Conservation (phyloP, 1,140 invertebrate species). For the Drosophila eugracilis region DNA sequence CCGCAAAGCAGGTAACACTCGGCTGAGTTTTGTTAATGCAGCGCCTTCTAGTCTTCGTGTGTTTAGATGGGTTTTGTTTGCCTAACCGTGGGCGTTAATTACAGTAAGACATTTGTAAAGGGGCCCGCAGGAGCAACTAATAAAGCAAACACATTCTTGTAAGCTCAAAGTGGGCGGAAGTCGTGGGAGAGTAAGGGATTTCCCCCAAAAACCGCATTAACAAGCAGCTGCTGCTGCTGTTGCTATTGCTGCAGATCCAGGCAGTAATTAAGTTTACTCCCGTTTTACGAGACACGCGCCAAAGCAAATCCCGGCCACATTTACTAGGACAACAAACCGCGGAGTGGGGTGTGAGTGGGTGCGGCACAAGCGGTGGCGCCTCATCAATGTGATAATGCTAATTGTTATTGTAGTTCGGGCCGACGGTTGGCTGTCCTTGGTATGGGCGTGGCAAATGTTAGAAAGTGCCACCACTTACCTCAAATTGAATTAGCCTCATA, state of each 20-base stretch:
- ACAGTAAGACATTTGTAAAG: conserved; percentile 60
- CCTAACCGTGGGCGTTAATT: conserved; percentile 51
- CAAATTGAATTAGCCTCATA: conserved; percentile 68
- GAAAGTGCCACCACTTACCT: conserved; percentile 64
- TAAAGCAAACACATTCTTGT: conserved; percentile 45
- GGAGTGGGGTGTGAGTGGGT: background rate
- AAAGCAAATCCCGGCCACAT: conserved; percentile 52
- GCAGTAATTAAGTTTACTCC: conserved; percentile 68
- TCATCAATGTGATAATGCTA: conserved; percentile 69
- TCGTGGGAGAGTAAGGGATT: background rate
- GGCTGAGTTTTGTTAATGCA: conserved; percentile 9
- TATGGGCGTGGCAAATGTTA: background rate
- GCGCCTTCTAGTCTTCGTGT: conserved; percentile 6
- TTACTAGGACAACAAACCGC: conserved; percentile 47
- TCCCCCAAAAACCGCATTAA: conserved; percentile 57
- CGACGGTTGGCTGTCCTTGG: too few relatives aligned
- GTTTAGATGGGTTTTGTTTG: conserved; percentile 12
- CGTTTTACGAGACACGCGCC: conserved; percentile 51
- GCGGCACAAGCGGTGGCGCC: conserved; percentile 9
- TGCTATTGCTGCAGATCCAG: conserved; percentile 42
- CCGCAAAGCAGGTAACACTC: conserved; percentile 28
- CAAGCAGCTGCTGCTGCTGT: conserved; percentile 42
- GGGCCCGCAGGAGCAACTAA: conserved; percentile 44
- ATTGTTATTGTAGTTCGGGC: conserved; percentile 74
- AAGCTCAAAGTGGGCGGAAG: conserved; percentile 1